A percentile compares a stretch with the other conserved stretches of the same genome.
Evolutionary conservation across 2,113 vertebrate species (phyloP).

Genomic region (Oenanthe melanoleuca): DNA sequence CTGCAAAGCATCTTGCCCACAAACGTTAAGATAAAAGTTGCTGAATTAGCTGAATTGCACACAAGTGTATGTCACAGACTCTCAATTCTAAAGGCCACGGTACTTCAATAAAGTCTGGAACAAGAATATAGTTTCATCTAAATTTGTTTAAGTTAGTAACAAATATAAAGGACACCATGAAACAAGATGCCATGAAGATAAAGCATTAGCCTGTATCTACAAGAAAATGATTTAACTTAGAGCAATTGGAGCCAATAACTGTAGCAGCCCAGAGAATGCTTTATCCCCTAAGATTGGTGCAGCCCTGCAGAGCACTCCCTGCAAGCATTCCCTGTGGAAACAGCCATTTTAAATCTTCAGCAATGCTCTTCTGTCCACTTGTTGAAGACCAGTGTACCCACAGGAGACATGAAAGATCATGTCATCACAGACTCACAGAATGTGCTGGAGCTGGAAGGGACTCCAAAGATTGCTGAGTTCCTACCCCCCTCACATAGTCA

Average conservation of each 20-base stretch:
- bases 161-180: background rate
- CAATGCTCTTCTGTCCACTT: background rate
- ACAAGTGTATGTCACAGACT: background rate
- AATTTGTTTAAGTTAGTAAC: background rate
- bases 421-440: background rate
- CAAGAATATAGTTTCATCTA: background rate
- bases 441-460: background rate
- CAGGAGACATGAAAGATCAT: fast-evolving
- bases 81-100: background rate
- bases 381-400: background rate
- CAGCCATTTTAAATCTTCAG: background rate
- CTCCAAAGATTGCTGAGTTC: background rate
- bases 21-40: background rate
- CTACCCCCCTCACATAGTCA: background rate
- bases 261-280: background rate
- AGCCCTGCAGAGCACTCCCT: background rate
- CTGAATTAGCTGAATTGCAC: background rate
- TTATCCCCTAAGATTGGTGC: background rate
- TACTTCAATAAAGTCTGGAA: background rate
- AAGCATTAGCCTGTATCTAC: background rate
- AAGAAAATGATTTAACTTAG: background rate
- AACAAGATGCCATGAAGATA: background rate
- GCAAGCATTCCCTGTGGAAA: background rate
- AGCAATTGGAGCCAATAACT: background rate
- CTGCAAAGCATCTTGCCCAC: background rate